Evolutionary conservation across 2,113 vertebrate genomes (phyloP), one percentile per base, ranked within the genome.

Genomic region (Poeciliopsis retropinna): DNA sequence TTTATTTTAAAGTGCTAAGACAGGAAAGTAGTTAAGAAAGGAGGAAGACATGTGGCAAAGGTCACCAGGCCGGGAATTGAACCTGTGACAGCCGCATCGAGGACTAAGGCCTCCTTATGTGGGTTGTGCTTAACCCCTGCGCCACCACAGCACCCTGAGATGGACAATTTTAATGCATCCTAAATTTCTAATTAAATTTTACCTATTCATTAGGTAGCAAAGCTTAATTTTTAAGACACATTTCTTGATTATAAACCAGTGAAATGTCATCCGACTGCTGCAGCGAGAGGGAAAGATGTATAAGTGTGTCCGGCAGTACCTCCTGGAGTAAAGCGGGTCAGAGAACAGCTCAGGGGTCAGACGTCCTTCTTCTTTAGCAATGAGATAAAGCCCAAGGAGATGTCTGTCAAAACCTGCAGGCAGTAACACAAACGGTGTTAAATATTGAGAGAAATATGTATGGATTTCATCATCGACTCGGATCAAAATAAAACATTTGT

Each of bases 361-460:
- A 70, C 92, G 92, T 32, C 95, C 96, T 67, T 96, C 94, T 74
- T 99, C 96, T 85, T 95, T 96, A 72, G 97, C 96, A 60, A 95
- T 93, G 29, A 99, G 95, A 39, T 94, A 94, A 39, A 99, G 94
- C 54, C 97, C 98, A 67, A 99, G 85, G 30, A 99, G 95, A 84
- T 98, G 97, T 70, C 98, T 94, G 89, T 99, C 98, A 94, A 98
- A 97, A 68, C 98, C 98, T 99, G 89, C 28, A 73, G 82, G 72
- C 29, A 51, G 32, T 1, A 37, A 51, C 30, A 72, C 17, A 44
- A 29, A 47, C 44, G 7, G 5, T 17, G 5, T 19, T 17, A 47
- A 47, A 47, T 41, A 15, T 0, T 15, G 39, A 41, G 2, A 19
- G 19, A 54, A 54, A 5, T 9, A 8, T 19, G 44, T 17, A 47